These are phyloP conservation scores for Patella pellucida DNA, from an alignment of 2,888 invertebrate genomes.

Conservation along the genomic window DNA sequence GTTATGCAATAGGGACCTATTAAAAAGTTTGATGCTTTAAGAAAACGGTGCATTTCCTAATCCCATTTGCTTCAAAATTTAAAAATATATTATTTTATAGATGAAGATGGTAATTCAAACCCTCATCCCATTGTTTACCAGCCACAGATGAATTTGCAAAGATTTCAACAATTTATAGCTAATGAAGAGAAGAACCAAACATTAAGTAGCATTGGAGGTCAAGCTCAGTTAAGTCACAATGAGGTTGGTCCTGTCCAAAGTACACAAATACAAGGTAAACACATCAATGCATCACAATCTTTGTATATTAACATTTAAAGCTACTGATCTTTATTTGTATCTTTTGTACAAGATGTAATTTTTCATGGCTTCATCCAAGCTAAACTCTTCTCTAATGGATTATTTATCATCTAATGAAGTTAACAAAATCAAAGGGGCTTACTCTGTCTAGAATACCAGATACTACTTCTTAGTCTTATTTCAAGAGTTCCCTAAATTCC, in stretches of 20 bases:
- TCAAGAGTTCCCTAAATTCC: too few species aligned
- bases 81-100: slow-evolving; percentile 23
- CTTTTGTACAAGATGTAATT: too few species aligned
- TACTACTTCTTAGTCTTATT: too few species aligned
- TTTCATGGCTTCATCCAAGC: too few species aligned
- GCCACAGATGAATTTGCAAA: slow-evolving; percentile 57
- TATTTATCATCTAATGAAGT: too few species aligned
- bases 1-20: too few species aligned
- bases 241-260: slow-evolving; percentile 50
- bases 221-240: slow-evolving; percentile 47
- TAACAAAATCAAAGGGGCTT: too few species aligned
- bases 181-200: slow-evolving; percentile 54
- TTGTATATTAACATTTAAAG: too few species aligned
- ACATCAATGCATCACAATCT: neutral
- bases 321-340: too few species aligned
- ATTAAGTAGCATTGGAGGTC: slow-evolving; percentile 55
- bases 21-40: neutral
- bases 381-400: too few species aligned
- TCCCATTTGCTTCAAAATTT: neutral
- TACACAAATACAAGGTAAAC: slow-evolving; percentile 46
- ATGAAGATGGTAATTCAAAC: slow-evolving; percentile 43
- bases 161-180: slow-evolving; percentile 60
- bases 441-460: too few species aligned
- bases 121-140: slow-evolving; percentile 50
- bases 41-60: neutral